Evolutionary conservation across 2,113 vertebrate species (phyloP), one percentile per base, ranked within the genome.

Genomic region (Copsychus sechellarum): DNA sequence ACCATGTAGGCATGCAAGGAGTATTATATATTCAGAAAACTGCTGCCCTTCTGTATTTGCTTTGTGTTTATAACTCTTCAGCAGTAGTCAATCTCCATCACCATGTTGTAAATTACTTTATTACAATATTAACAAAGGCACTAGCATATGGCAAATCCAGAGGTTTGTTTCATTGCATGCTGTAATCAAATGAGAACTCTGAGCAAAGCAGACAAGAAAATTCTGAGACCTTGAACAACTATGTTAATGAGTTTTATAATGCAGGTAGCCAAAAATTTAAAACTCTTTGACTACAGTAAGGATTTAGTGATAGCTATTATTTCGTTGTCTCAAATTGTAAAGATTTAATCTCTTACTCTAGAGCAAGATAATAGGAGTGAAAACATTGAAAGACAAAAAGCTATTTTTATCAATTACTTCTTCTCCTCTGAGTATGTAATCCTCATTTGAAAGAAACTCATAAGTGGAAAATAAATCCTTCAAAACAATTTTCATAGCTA

Each of bases 381-480:
- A 95, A 88, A 80, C 81, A 60, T 1, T 88, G 91, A 90, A 96
- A 96, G 64, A 64, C 38, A 86, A 95, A 94, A 62, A 45, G 14
- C 23, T 88, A 76, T 90, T 94, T 94, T 94, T 88, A 96, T 96
- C 92, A 94, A 91, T 88, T 90, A 93, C 69, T 96, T 96, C 65
- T 93, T 93, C 72, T 86, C 87, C 88, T 95, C 74, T 91, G 91
- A 96, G 86, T 77, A 80, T 93, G 77, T 88, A 97, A 96, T 95
- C 89, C 82, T 93, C 70, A 73, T 94, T 70, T 96, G 79, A 93
- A 91, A 95, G 91, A 93, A 95, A 92, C 18, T 81, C 18, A 0
- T 76, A 95, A 87, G 87, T 76, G 61, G 86, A 96, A 96, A 96
- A 95, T 95, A 96, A 97, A 96, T 96, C 95, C 93, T 93, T 96